Evolutionary conservation across 2,113 vertebrate genomes (phyloP), one percentile per base, ranked within the genome.

Genomic region (Sarotherodon lohbergeri): DNA sequence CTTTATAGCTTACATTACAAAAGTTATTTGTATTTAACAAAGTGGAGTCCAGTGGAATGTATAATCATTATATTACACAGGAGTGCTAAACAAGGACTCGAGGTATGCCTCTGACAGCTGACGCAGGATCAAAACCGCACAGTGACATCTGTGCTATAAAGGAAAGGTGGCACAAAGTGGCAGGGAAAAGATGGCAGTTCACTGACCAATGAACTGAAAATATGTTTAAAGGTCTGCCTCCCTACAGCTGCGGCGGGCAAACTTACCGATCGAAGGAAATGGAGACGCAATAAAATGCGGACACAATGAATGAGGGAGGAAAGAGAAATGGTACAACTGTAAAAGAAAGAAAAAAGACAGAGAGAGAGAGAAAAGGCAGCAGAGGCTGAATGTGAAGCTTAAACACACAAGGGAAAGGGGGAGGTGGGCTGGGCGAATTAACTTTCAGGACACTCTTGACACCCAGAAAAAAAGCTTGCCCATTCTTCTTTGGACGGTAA

Each of bases 391-490:
- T 85, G 80, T 89, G 88, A 93, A 81, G 92, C 93, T 92, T 89
- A 91, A 93, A 93, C 91, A 94, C 93, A 95, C 94, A 85, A 79
- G 94, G 93, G 95, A 91, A 89, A 92, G 86, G 41, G 24, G 78
- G 78, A 88, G 92, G 88, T 89, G 92, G 85, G 80, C 89, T 88
- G 41, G 91, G 94, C 86, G 93, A 96, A 96, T 96, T 97, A 97
- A 96, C 96, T 96, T 95, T 94, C 94, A 96, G 92, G 94, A 94
- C 96, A 96, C 96, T 96, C 96, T 96, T 96, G 96, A 97, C 96
- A 96, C 94, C 92, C 92, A 96, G 95, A 95, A 96, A n/a, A n/a
- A n/a, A n/a, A n/a, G n/a, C n/a, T n/a, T n/a, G n/a, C n/a, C n/a
- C n/a, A n/a, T n/a, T n/a, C n/a, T n/a, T n/a, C n/a, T n/a, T n/a